Conservation (phyloP, 2,888 invertebrate species). For the Euzophera pinguis region DNA sequence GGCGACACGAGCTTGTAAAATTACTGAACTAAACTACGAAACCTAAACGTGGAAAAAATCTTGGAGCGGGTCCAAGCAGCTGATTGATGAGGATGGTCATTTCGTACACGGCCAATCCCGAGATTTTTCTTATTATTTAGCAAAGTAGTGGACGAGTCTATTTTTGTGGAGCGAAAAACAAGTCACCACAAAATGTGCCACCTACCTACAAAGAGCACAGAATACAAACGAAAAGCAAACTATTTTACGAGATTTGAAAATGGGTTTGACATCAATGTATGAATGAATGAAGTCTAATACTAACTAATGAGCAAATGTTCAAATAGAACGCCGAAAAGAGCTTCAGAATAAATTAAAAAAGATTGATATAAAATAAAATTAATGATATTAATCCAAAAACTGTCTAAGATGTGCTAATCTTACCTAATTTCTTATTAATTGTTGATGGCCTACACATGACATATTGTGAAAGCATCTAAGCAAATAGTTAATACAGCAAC, state of each 20-base stretch:
- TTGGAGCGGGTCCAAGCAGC: conserved; percentile 76
- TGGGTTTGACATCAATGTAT: background rate
- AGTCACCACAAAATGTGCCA: conserved; percentile 64
- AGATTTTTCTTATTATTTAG: conserved; percentile 79
- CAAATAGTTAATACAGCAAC: too few species aligned
- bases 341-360: too few species aligned
- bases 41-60: conserved; percentile 79
- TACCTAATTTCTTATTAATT: too few species aligned
- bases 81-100: conserved; percentile 81
- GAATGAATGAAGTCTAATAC: too few species aligned
- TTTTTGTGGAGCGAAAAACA: conserved; percentile 76
- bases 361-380: too few species aligned
- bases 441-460: too few species aligned
- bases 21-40: conserved; percentile 74
- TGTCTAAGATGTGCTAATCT: too few species aligned
- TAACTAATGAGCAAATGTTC: too few species aligned
- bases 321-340: too few species aligned
- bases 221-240: background rate
- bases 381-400: too few species aligned
- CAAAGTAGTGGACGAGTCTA: conserved; percentile 75
- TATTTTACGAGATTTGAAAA: background rate
- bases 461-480: too few species aligned
- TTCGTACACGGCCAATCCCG: conserved; percentile 78
- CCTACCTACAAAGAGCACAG: conserved; percentile 35
- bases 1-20: conserved; percentile 59